Conservation (phyloP, 2,113 vertebrate genomes). For the Nothocercus nigrocapillus region DNA sequence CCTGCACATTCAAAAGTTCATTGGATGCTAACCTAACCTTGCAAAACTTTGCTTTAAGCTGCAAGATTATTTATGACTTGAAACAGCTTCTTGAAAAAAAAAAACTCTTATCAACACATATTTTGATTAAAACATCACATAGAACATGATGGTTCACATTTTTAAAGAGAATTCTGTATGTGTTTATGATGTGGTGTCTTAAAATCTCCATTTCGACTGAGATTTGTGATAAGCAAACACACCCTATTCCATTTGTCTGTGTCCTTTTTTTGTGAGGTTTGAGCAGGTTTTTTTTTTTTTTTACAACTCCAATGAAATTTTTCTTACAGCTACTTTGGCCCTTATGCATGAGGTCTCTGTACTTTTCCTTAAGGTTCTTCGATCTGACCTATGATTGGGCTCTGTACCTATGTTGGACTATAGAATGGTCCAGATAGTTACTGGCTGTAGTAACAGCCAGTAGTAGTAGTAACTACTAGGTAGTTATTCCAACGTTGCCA, state of each 20-base stretch:
- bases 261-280: not conserved
- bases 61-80: not conserved
- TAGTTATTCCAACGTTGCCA: too few species aligned
- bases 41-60: not conserved
- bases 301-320: not conserved
- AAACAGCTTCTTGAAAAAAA: not conserved
- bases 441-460: too few species aligned
- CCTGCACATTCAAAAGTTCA: not conserved
- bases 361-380: not conserved
- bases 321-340: not conserved
- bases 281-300: not conserved
- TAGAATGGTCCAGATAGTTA: not conserved
- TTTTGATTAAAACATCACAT: too few species aligned
- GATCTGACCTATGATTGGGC: not conserved
- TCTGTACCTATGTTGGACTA: not conserved
- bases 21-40: not conserved
- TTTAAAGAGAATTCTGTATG: not conserved
- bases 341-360: accelerated
- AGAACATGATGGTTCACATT: not conserved
- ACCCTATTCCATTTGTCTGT: not conserved
- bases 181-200: accelerated
- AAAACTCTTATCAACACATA: too few species aligned
- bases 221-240: accelerated
- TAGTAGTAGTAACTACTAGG: too few species aligned
- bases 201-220: not conserved